A percentile compares a stretch with the other conserved stretches of the same genome.
Evolutionary conservation across 1,140 invertebrate genomes (phyloP).

Genomic region (Babylonia areolata): DNA sequence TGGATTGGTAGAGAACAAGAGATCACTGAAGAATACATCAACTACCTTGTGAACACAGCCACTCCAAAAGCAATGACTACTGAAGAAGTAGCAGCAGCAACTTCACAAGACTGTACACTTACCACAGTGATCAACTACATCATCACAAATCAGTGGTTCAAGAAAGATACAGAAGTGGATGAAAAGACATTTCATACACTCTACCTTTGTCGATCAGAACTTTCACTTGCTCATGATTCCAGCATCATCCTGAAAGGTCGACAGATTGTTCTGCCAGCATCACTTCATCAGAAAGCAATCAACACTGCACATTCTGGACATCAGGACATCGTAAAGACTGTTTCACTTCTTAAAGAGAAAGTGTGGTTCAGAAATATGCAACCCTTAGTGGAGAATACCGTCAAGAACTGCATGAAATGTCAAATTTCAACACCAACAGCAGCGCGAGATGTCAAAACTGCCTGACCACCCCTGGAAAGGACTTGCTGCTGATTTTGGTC

Average conservation of each 20-base stretch:
- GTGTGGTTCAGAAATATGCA: no score
- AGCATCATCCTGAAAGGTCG: neutral
- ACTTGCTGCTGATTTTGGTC: no score
- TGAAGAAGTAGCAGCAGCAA: neutral
- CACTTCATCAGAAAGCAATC: no score
- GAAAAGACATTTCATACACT: neutral
- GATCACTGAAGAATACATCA: slow-evolving; percentile 19
- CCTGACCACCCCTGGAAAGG: no score
- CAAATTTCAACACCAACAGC: no score
- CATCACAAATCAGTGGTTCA: neutral
- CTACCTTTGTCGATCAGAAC: neutral
- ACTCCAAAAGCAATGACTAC: neutral
- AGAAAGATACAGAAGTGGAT: neutral
- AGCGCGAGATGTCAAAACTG: no score
- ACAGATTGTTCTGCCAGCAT: no score
- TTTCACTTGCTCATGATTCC: neutral
- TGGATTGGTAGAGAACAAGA: neutral
- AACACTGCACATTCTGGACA: no score
- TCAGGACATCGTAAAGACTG: no score
- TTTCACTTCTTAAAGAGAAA: no score
- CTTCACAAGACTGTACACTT: neutral
- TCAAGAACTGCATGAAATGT: no score
- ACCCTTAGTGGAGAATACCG: no score
- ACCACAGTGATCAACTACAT: neutral
- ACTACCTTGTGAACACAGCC: neutral